phyloP scores from a whole-genome alignment of 2,797 vertebrate species.

The Pygocentrus nattereri region DNA sequence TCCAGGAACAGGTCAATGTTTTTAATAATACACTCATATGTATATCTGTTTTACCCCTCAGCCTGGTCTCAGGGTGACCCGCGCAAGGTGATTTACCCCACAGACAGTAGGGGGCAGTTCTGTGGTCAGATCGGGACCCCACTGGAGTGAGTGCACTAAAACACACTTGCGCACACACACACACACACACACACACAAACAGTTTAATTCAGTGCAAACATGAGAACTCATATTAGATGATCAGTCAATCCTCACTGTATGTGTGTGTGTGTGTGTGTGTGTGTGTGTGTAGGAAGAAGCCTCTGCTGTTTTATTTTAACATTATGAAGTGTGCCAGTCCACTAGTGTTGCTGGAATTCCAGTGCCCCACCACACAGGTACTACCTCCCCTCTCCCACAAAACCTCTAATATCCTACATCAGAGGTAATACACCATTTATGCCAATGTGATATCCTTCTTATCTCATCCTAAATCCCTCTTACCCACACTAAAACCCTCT shows the following conservation, averaged over 20 bases:
- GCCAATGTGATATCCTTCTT: too few species aligned
- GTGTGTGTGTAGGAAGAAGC: conserved; percentile 76
- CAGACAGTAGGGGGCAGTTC: conserved; percentile 86
- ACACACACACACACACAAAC: neutral
- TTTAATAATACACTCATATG: too few species aligned
- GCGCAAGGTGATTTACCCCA: conserved; percentile 87
- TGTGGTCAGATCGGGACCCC: conserved; percentile 84
- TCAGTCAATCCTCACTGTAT: too few species aligned
- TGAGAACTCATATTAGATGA: too few species aligned
- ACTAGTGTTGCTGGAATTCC: conserved; percentile 84
- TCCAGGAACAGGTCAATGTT: too few species aligned
- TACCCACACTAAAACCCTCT: too few species aligned
- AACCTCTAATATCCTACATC: neutral
- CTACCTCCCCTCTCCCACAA: neutral
- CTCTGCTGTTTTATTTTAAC: conserved; percentile 89
- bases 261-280: neutral
- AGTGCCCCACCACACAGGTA: conserved; percentile 69
- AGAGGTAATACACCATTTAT: neutral
- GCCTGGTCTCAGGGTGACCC: conserved; percentile 90
- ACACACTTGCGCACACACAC: neutral
- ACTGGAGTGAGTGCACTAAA: conserved; percentile 78
- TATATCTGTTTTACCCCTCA: conserved; percentile 55
- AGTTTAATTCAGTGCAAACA: neutral
- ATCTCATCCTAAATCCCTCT: too few species aligned
- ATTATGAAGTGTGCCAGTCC: conserved; percentile 89